Base-by-base conservation (phyloP, 1,140 invertebrate species). In the Grapholita molesta region DNA sequence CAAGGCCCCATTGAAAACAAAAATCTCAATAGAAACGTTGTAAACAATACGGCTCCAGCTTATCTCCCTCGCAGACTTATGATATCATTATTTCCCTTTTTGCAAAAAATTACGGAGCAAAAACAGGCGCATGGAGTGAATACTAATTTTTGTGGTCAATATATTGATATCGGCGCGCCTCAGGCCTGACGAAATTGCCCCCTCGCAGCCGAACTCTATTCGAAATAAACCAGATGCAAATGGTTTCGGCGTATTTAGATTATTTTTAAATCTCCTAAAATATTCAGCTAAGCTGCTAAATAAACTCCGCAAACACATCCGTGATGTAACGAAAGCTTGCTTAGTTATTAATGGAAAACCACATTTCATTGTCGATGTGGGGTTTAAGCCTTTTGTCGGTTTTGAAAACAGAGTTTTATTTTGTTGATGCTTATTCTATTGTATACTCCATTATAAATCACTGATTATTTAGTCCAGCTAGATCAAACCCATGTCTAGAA, bases 241-340 rank as follows among this genome's bases (percentile, higher is more conserved):
- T 74, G 74, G 83, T 88, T 87, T 83, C n/a, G n/a, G 77, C 80
- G 77, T 84, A 79, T 81, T 9, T 35, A 35, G 0, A 3, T 42
- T 15, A 6, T n/a, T n/a, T n/a, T n/a, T 79, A 87, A 87, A 86
- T 91, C 84, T 82, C 84, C 87, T 90, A 87, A 91, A 86, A 86
- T 88, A 85, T 82, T 82, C 83, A 84, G 77, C 80, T 85, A 73
- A 84, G 76, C 71, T 78, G 80, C 74, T 86, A 80, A 88, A 85
- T 85, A 88, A 87, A 90, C 84, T 88, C 85, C 86, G 82, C 84
- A 88, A 88, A 91, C 86, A 88, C 85, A 91, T 89, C 86, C 88
- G 82, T 85, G 85, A 81, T 28, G 25, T 28, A 28, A 25, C 81
- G 83, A 89, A 88, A 87, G 83, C 86, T 78, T 85, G 84, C 82